phyloP scores from a whole-genome alignment of 2,888 invertebrate species.

The Nezara viridula region DNA sequence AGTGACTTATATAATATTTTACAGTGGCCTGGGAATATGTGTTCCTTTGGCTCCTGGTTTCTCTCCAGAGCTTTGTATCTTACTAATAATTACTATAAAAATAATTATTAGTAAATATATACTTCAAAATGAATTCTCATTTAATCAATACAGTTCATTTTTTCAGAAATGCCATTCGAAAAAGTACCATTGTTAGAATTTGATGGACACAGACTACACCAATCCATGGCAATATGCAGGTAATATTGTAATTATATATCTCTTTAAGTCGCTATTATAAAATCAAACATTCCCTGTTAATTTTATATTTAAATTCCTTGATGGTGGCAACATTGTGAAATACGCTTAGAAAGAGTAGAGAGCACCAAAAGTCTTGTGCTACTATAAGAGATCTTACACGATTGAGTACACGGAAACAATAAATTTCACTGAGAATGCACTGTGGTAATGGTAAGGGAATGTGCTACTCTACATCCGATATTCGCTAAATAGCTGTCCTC shows the following conservation, averaged over 20 bases:
- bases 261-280: neutral
- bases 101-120: too few species aligned
- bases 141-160: neutral
- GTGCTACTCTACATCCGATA: too few species aligned
- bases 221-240: slow-evolving; percentile 67
- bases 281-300: neutral
- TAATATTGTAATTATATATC: neutral
- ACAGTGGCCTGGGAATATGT: too few species aligned
- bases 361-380: neutral
- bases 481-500: too few species aligned
- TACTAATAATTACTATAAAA: neutral
- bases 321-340: neutral
- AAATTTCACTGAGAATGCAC: too few species aligned
- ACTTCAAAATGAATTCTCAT: neutral
- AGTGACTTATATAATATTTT: too few species aligned
- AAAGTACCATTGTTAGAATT: slow-evolving; percentile 67
- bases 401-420: neutral
- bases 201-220: slow-evolving; percentile 66
- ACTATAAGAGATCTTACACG: neutral
- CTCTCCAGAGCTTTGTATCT: too few species aligned
- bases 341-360: neutral
- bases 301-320: neutral
- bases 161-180: slow-evolving; percentile 67
- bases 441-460: too few species aligned
- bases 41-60: too few species aligned